Evolutionary conservation across 2,113 vertebrate genomes (phyloP).

Genomic region (Sinocyclocheilus rhinocerous): DNA sequence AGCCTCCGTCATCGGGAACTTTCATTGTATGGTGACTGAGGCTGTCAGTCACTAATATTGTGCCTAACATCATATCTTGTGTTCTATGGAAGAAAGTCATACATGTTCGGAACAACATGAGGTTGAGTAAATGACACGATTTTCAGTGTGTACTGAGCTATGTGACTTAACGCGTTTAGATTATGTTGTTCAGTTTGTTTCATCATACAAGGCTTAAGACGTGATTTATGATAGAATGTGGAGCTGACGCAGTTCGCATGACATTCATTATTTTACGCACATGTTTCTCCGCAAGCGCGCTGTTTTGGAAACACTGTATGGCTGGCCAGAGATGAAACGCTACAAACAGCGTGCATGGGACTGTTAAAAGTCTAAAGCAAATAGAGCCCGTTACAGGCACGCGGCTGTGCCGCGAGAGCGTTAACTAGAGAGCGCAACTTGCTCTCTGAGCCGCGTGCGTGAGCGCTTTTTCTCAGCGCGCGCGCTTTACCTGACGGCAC

Average conservation of each 20-base stretch:
- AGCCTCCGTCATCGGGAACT: background rate
- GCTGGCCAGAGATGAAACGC: background rate
- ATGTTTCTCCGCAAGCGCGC: background rate
- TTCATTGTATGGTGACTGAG: background rate
- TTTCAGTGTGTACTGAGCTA: background rate
- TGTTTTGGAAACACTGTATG: background rate
- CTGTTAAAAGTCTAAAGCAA: background rate
- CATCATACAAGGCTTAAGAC: background rate
- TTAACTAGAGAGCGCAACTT: conserved; percentile 16
- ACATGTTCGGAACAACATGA: background rate
- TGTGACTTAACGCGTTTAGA: background rate
- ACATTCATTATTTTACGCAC: conserved; percentile 1
- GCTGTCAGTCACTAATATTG: background rate
- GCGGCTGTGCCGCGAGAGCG: background rate
- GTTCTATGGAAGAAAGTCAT: conserved; percentile 1
- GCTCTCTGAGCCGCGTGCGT: too few relatives aligned
- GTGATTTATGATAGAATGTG: background rate
- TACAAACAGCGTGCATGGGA: background rate
- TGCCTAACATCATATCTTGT: background rate
- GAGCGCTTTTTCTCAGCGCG: too few relatives aligned
- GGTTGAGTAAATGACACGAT: background rate
- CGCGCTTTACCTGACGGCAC: conserved; percentile 19
- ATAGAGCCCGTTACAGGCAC: background rate
- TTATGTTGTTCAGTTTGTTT: background rate
- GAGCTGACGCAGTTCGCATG: background rate